These are phyloP conservation scores for Seriola quinqueradiata DNA, from an alignment of 2,113 vertebrate genomes.

Conservation along the genomic window DNA sequence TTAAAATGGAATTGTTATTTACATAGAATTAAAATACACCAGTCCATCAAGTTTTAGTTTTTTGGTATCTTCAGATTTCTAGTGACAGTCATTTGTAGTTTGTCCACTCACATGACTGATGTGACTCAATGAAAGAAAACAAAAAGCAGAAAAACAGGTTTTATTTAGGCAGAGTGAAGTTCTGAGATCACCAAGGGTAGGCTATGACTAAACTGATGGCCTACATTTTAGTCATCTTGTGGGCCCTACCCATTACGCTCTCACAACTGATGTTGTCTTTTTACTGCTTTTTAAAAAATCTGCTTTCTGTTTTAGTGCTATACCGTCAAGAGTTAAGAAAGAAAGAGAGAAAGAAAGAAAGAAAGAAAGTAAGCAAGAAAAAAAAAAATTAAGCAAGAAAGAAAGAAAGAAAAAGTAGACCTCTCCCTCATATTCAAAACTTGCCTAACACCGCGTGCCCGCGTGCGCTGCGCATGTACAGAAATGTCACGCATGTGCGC, in stretches of 20 bases:
- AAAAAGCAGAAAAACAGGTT: background rate
- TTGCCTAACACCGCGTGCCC: conserved; percentile 19
- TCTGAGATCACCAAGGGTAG: background rate
- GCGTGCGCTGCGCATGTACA: conserved; percentile 36
- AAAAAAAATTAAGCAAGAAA: background rate
- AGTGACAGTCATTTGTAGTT: background rate
- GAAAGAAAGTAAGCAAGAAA: background rate
- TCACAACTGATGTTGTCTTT: background rate
- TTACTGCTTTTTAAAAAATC: too few species aligned
- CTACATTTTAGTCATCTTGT: background rate
- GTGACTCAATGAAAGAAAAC: background rate
- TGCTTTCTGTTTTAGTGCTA: too few species aligned
- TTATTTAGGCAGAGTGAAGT: background rate
- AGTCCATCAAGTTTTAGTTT: background rate
- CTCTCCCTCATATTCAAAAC: background rate
- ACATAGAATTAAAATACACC: background rate
- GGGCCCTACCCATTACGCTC: background rate
- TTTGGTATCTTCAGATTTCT: background rate
- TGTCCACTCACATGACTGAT: background rate
- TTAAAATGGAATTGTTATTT: background rate
- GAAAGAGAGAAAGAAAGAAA: background rate
- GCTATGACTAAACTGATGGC: background rate
- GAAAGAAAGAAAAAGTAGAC: background rate
- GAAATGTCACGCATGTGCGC: conserved; percentile 44
- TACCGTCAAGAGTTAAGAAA: background rate